Percentiles rank a stretch among this genome's conserved stretches.
Evolutionary conservation across 2,113 vertebrate genomes (phyloP).

Genomic region (Polypterus bichir): DNA sequence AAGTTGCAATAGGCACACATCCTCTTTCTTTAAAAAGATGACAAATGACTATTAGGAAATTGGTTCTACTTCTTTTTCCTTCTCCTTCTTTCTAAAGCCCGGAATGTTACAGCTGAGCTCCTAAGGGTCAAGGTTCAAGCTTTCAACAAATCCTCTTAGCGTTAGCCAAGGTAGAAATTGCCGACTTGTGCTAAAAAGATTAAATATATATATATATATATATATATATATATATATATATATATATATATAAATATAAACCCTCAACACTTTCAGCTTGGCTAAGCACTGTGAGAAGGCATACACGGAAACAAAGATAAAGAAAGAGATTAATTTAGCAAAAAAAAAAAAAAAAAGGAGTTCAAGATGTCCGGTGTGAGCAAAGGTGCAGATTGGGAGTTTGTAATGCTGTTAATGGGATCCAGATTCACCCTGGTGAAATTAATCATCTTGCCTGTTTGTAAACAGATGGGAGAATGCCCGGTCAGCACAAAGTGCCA

Average conservation of each 20-base stretch:
- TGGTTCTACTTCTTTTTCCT: neutral
- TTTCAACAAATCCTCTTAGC: neutral
- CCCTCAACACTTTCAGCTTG: neutral
- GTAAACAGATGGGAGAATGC: slow-evolving; percentile 1
- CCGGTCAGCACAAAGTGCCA: slow-evolving; percentile 1
- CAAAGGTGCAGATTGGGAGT: neutral
- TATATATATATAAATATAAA: neutral
- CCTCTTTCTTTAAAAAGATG: neutral
- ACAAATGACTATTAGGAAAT: neutral
- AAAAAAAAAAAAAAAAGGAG: neutral
- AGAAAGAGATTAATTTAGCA: neutral
- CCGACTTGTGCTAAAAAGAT: neutral
- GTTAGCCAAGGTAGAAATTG: neutral
- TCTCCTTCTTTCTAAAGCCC: neutral
- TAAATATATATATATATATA: neutral
- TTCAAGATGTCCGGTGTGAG: neutral
- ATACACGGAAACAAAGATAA: neutral
- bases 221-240: neutral
- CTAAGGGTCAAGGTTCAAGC: neutral
- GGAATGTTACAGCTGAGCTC: neutral
- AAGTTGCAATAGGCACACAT: neutral
- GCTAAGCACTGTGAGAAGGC: neutral
- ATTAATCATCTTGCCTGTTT: slow-evolving; percentile 4
- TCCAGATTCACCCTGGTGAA: neutral
- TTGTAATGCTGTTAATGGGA: neutral